Conservation (phyloP, 2,888 invertebrate genomes). For the Eremobia ochroleuca region DNA sequence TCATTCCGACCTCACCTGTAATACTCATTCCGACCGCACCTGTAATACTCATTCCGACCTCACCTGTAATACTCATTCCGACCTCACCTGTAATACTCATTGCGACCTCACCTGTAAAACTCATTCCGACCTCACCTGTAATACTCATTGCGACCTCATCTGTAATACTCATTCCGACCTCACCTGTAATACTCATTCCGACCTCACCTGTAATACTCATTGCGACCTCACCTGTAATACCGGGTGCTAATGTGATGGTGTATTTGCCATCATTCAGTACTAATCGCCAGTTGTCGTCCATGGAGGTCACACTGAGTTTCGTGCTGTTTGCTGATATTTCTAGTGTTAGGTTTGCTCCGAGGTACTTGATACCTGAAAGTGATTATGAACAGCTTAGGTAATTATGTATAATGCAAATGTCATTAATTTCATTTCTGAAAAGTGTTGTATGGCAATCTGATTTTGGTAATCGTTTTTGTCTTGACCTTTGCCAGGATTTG, state of each 20-base stretch:
- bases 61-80: too few relatives aligned
- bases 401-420: neutral
- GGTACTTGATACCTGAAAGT: conserved; percentile 84
- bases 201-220: too few relatives aligned
- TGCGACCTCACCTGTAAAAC: too few relatives aligned
- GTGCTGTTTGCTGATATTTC: conserved; percentile 77
- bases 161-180: too few relatives aligned
- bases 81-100: too few relatives aligned
- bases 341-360: conserved; percentile 83
- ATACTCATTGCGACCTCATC: too few relatives aligned
- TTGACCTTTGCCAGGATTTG: neutral
- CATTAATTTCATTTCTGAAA: neutral
- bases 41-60: too few relatives aligned
- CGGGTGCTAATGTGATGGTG: conserved; percentile 83
- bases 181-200: too few relatives aligned
- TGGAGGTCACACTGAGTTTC: conserved; percentile 77
- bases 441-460: neutral
- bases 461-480: neutral
- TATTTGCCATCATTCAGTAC: conserved; percentile 81
- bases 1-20: too few relatives aligned
- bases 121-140: too few relatives aligned
- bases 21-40: too few relatives aligned
- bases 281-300: conserved; percentile 82
- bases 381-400: neutral
- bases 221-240: conserved; percentile 78